Percentiles rank a stretch among this genome's conserved stretches.
Conservation (phyloP, 2,113 vertebrate genomes). For the Corvus cornix region DNA sequence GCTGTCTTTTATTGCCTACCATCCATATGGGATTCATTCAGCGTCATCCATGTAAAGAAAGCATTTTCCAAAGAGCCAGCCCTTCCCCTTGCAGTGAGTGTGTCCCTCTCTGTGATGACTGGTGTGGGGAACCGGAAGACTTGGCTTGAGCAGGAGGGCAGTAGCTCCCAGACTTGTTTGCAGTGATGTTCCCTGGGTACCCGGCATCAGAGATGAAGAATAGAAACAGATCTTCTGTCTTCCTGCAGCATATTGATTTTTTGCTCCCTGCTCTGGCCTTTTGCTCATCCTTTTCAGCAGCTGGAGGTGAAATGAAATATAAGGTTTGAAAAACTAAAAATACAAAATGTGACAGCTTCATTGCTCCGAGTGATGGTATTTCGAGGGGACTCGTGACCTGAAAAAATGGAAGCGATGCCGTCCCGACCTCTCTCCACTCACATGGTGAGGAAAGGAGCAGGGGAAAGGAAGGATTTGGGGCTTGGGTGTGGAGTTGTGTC, state of each 20-base stretch:
- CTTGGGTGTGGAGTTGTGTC: background rate
- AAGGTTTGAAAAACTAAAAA: constrained; percentile 74
- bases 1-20: background rate
- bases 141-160: background rate
- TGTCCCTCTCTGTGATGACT: background rate
- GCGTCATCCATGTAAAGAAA: background rate
- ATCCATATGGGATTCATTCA: fast-evolving
- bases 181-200: constrained; percentile 9
- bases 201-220: constrained; percentile 20
- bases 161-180: background rate
- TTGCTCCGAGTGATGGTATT: constrained; percentile 47
- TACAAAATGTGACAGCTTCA: constrained; percentile 72
- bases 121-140: background rate
- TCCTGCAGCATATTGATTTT: constrained; percentile 75
- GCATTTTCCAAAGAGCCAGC: background rate
- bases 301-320: constrained; percentile 63
- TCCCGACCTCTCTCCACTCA: background rate
- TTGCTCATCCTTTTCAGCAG: constrained; percentile 67
- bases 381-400: constrained; percentile 41
- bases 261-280: constrained; percentile 67
- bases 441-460: background rate
- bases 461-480: background rate
- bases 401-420: background rate
- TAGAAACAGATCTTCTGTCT: constrained; percentile 49
- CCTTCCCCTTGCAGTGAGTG: background rate